Percentiles rank a stretch among this genome's conserved stretches.
These are phyloP conservation scores for Cepphus grylle DNA, from an alignment of 2,113 vertebrate genomes.

Conservation along the genomic window DNA sequence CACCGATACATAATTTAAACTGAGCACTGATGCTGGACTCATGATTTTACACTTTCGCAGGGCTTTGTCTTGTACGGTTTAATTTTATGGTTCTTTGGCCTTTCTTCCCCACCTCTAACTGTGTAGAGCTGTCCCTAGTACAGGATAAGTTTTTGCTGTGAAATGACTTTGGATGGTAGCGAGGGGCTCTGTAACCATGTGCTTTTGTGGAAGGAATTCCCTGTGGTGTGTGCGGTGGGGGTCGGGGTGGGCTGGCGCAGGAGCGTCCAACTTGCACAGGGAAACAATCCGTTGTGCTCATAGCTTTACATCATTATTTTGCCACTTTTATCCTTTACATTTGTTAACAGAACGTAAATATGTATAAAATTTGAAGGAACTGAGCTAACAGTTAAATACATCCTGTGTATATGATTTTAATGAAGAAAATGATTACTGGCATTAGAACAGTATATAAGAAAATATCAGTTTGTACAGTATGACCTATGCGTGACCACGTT, in stretches of 20 bases:
- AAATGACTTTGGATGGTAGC: slow-evolving; percentile 58
- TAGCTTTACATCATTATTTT: slow-evolving; percentile 65
- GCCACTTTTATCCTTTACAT: slow-evolving; percentile 73
- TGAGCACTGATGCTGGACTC: slow-evolving; percentile 78
- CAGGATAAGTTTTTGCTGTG: slow-evolving; percentile 69
- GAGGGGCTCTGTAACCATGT: slow-evolving; percentile 54
- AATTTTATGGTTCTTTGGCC: slow-evolving; percentile 71
- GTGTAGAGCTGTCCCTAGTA: slow-evolving; percentile 68
- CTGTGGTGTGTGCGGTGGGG: slow-evolving; percentile 46
- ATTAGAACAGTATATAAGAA: slow-evolving; percentile 77
- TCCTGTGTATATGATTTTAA: slow-evolving; percentile 96
- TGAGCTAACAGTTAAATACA: slow-evolving; percentile 88
- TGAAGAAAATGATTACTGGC: slow-evolving; percentile 87
- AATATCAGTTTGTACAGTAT: slow-evolving; percentile 81
- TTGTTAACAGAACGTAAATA: slow-evolving; percentile 87
- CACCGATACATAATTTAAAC: slow-evolving; percentile 74
- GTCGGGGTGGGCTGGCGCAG: slow-evolving; percentile 65
- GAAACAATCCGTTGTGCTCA: slow-evolving; percentile 49
- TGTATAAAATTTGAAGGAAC: slow-evolving; percentile 95
- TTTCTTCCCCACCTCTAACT: slow-evolving; percentile 66
- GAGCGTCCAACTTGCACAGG: slow-evolving; percentile 20
- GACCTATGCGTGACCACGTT: slow-evolving; percentile 59
- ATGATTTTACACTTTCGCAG: slow-evolving; percentile 74
- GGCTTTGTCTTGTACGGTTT: slow-evolving; percentile 76
- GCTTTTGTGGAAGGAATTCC: slow-evolving; percentile 61